These are phyloP conservation scores for Chamaea fasciata DNA, from an alignment of 2,113 vertebrate species.

Conservation along the genomic window DNA sequence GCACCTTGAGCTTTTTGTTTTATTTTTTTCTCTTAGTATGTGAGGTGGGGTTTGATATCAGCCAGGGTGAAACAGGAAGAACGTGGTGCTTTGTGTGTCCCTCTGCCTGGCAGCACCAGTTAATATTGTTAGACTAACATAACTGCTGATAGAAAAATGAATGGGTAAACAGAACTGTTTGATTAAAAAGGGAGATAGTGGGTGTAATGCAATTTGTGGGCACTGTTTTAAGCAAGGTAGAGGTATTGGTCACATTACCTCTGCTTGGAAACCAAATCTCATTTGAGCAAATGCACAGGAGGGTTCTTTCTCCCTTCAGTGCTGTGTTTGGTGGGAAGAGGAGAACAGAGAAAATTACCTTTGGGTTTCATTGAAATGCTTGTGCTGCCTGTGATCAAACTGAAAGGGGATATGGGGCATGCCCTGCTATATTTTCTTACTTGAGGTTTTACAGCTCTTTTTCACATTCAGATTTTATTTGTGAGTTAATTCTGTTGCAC, in stretches of 20 bases:
- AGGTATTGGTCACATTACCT: not conserved
- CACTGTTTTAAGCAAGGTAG: not conserved
- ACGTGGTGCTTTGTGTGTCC: not conserved
- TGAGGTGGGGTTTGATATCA: not conserved
- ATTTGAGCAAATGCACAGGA: not conserved
- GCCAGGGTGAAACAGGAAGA: not conserved
- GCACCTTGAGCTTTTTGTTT: not conserved
- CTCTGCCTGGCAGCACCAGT: not conserved
- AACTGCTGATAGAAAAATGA: not conserved
- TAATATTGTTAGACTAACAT: not conserved
- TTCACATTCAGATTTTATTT: not conserved
- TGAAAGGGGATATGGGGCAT: not conserved
- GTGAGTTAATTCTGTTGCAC: not conserved
- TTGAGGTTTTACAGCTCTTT: not conserved
- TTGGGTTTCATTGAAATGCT: not conserved
- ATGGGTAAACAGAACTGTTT: conserved; percentile 20
- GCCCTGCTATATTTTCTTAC: not conserved
- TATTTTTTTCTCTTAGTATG: not conserved
- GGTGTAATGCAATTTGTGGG: not conserved
- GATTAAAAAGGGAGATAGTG: not conserved
- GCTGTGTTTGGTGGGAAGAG: not conserved
- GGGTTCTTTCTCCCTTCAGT: not conserved
- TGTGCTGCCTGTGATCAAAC: not conserved
- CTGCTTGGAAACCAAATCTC: not conserved
- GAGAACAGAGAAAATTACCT: not conserved